These are phyloP conservation scores for Phalloptychus januarius DNA, from an alignment of 2,797 vertebrate genomes.

Conservation along the genomic window DNA sequence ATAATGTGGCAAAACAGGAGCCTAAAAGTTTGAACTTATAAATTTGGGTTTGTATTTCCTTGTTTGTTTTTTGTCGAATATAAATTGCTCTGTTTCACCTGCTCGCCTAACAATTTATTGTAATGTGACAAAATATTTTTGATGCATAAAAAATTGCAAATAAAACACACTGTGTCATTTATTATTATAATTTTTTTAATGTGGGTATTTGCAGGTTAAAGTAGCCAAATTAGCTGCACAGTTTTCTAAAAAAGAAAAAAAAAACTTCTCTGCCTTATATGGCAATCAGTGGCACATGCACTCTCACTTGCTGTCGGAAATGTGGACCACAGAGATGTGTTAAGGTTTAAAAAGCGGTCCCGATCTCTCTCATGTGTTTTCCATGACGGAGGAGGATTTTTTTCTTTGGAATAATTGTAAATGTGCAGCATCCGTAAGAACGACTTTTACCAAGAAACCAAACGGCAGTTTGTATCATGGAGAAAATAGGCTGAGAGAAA, in stretches of 20 bases:
- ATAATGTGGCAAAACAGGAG: neutral
- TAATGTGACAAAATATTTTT: neutral
- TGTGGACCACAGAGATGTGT: too few species aligned
- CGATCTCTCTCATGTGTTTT: neutral
- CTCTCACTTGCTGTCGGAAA: neutral
- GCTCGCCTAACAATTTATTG: neutral
- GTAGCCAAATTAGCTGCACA: neutral
- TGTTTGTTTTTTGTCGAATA: neutral
- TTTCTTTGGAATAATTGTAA: neutral
- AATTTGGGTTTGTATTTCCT: neutral
- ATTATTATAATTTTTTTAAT: neutral
- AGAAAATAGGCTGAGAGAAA: constrained; percentile 13
- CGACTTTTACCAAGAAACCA: neutral
- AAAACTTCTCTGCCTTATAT: neutral
- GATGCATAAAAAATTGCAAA: neutral
- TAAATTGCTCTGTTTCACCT: neutral
- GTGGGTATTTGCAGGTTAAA: neutral
- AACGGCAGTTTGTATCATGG: neutral
- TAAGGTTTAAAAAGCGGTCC: neutral
- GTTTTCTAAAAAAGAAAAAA: neutral
- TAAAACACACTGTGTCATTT: neutral
- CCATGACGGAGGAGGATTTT: neutral
- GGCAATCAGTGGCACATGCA: neutral
- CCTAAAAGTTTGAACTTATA: too few species aligned
- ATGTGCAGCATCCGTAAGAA: neutral